Base-by-base conservation (phyloP, 2,113 vertebrate genomes). In the Ancistrus triradiatus region DNA sequence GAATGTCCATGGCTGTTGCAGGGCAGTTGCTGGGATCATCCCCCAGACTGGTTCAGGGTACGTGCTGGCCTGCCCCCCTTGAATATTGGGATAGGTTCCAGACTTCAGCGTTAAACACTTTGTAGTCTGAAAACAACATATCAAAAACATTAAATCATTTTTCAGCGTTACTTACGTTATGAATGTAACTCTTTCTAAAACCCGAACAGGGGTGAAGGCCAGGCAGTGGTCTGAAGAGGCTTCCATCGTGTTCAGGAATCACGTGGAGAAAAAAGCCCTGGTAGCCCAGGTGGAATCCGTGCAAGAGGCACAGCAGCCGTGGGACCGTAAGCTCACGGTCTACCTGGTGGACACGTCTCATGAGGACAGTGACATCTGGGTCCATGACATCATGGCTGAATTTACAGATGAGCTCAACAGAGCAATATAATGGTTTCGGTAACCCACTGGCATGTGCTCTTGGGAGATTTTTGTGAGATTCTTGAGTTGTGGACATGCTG, bases 201-300 rank as follows among this genome's bases (percentile, higher is more conserved):
- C 28, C 7, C 17, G 42, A 57, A 25, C 27, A 98, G 96, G 94
- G 47, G 80, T 96, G 57, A 92, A 92, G 77, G 87, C 72, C 48
- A 85, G 80, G 74, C 94, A 92, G 79, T 98, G 94, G 96, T 95
- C 95, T 14, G 95, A 97, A 78, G 95, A 97, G 72, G 92, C 93
- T 5, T 94, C 94, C 1, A 94, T 97, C 63, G 90, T 98, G 25
- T 98, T 98, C 83, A 89, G 96, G 66, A 95, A 97, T 83, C 94
- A 97, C 5, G 92, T 98, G 52, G 95, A 98, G 88, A 95, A 95
- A 86, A 98, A 94, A 60, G 88, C 96, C 1, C 84, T 98, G 42
- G 95, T 98, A 74, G 96, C 95, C 7, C 84, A 94, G 77, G 84
- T 98, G 69, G 88, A 97, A 76, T 64, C 88, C 0, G 70, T 93